These are phyloP conservation scores for Limonius californicus DNA, from an alignment of 1,140 invertebrate species.

Conservation along the genomic window DNA sequence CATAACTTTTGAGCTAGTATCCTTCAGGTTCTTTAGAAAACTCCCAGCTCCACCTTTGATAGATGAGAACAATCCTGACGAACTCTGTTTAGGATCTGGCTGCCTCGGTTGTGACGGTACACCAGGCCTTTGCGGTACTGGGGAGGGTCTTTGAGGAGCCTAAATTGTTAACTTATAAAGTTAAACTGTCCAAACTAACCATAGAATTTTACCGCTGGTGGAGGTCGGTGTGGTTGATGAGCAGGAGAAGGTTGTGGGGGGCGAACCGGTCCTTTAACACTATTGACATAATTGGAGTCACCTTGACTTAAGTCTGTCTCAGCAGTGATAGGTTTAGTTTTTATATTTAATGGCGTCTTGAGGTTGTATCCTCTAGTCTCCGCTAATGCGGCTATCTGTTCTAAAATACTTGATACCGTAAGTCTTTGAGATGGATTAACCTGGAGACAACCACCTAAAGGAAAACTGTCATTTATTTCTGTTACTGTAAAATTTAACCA, in stretches of 20 bases:
- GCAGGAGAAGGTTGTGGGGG: conserved; percentile 39
- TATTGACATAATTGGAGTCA: conserved; percentile 20
- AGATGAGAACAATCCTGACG: conserved; percentile 69
- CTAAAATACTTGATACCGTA: conserved; percentile 72
- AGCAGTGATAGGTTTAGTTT: conserved; percentile 49
- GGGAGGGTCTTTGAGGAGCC: conserved; percentile 57
- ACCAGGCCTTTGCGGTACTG: conserved; percentile 35
- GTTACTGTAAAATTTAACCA: no score
- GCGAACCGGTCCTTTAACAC: conserved; percentile 40
- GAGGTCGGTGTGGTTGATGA: conserved; percentile 14
- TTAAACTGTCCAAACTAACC: neutral
- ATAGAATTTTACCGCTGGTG: conserved; percentile 26
- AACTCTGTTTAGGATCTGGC: conserved; percentile 26
- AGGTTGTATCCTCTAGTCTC: conserved; percentile 77
- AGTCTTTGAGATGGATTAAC: conserved; percentile 77
- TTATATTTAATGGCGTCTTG: conserved; percentile 67
- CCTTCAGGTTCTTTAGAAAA: conserved; percentile 90
- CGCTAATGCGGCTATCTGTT: conserved; percentile 81
- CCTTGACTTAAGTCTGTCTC: neutral
- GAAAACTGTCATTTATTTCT: no score
- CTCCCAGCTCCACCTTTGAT: conserved; percentile 79
- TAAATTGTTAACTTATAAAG: neutral
- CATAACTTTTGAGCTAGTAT: conserved; percentile 94
- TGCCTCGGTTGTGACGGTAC: conserved; percentile 34
- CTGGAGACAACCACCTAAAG: conserved; percentile 60